phyloP scores from a whole-genome alignment of 2,888 invertebrate genomes.

The Drosophila percnosoma region DNA sequence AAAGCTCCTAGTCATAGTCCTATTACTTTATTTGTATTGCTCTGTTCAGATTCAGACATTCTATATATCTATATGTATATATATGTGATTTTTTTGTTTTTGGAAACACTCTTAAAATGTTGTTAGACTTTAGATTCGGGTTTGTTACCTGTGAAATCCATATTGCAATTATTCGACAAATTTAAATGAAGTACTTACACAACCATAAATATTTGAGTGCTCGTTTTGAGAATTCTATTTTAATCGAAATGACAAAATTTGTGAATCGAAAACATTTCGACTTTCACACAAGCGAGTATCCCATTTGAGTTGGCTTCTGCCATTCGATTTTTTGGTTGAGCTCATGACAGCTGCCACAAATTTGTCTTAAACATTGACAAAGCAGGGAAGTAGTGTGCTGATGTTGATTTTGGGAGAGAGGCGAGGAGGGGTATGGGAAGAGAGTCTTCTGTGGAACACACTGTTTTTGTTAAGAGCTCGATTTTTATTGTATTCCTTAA shows the following conservation, averaged over 20 bases:
- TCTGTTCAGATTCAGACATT: not conserved
- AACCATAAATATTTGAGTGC: not conserved
- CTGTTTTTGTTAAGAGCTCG: conserved; percentile 18
- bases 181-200: not conserved
- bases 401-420: not conserved
- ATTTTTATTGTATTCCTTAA: conserved; percentile 60
- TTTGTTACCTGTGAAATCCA: not conserved
- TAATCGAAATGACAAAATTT: not conserved
- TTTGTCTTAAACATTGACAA: conserved; percentile 31
- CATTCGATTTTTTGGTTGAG: conserved; percentile 2
- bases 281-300: not conserved
- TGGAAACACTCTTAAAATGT: not conserved
- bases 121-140: no score
- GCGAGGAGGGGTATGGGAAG: not conserved
- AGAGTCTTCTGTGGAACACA: not conserved
- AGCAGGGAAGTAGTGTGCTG: not conserved
- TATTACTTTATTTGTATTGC: not conserved
- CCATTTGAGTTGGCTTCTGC: conserved; percentile 1
- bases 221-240: not conserved
- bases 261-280: not conserved
- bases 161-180: not conserved
- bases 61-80: not conserved
- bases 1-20: not conserved
- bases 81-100: no score
- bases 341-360: conserved; percentile 55